These are phyloP conservation scores for Cepaea hortensis DNA, from an alignment of 2,888 invertebrate genomes.

Conservation along the genomic window DNA sequence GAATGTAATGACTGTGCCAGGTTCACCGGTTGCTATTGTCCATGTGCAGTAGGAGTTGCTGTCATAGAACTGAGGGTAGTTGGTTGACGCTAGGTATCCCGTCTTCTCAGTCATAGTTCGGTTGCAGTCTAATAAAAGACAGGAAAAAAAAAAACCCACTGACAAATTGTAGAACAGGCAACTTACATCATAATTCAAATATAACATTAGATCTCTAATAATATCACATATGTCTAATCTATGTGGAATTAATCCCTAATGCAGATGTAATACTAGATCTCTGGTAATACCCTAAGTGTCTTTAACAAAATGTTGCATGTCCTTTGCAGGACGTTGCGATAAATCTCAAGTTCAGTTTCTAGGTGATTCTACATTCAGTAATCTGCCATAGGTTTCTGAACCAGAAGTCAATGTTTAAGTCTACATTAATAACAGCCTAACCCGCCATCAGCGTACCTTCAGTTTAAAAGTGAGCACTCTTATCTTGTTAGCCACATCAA, in stretches of 20 bases:
- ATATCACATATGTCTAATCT: too few relatives aligned
- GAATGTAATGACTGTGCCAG: background rate
- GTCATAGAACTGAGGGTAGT: slow-evolving; percentile 1
- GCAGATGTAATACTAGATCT: background rate
- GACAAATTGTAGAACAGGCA: background rate
- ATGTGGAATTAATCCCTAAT: background rate
- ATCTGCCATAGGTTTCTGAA: too few relatives aligned
- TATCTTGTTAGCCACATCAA: too few relatives aligned
- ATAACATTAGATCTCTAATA: background rate
- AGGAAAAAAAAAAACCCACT: background rate
- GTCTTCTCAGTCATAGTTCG: background rate
- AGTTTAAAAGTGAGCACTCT: too few relatives aligned
- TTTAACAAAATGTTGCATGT: background rate
- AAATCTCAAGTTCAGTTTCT: too few relatives aligned
- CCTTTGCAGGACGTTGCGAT: too few relatives aligned
- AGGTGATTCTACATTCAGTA: too few relatives aligned
- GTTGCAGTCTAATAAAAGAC: slow-evolving; percentile 7
- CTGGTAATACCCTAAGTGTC: too few relatives aligned
- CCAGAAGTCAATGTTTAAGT: too few relatives aligned
- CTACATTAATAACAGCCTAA: too few relatives aligned
- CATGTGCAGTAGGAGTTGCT: background rate
- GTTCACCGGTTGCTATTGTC: background rate
- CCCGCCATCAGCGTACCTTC: too few relatives aligned
- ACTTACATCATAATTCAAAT: background rate
- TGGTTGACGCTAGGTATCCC: background rate